These are phyloP conservation scores for Corapipo altera DNA, from an alignment of 2,113 vertebrate genomes.

Conservation along the genomic window DNA sequence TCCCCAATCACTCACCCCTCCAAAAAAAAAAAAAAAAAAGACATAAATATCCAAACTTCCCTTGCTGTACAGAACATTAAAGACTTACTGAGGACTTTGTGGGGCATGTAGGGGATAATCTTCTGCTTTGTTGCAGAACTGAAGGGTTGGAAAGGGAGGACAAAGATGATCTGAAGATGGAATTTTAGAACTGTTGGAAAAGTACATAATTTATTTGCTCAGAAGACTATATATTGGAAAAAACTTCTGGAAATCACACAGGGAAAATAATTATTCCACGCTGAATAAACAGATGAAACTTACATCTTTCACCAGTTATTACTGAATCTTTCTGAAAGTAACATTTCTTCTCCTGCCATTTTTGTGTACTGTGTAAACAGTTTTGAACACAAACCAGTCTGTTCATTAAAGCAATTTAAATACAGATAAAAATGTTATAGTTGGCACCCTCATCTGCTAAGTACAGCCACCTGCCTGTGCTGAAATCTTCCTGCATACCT, in stretches of 20 bases:
- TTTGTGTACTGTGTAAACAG: not conserved
- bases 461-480: not conserved
- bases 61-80: not conserved
- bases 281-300: not conserved
- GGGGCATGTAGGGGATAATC: not conserved
- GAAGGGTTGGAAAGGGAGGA: not conserved
- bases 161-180: not conserved
- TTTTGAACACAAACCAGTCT: not conserved
- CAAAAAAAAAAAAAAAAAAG: not conserved
- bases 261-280: not conserved
- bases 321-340: not conserved
- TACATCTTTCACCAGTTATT: not conserved
- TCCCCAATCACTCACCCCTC: not conserved
- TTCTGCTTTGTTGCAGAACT: not conserved
- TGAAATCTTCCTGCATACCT: not conserved
- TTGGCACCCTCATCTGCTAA: not conserved
- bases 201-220: not conserved
- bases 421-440: not conserved
- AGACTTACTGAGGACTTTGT: not conserved
- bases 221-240: not conserved
- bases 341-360: not conserved
- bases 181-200: not conserved
- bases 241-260: not conserved
- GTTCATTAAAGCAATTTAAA: conserved; percentile 20
- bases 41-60: not conserved